These are phyloP conservation scores for Drosophila tropicalis DNA, from an alignment of 1,140 invertebrate genomes.

Conservation along the genomic window DNA sequence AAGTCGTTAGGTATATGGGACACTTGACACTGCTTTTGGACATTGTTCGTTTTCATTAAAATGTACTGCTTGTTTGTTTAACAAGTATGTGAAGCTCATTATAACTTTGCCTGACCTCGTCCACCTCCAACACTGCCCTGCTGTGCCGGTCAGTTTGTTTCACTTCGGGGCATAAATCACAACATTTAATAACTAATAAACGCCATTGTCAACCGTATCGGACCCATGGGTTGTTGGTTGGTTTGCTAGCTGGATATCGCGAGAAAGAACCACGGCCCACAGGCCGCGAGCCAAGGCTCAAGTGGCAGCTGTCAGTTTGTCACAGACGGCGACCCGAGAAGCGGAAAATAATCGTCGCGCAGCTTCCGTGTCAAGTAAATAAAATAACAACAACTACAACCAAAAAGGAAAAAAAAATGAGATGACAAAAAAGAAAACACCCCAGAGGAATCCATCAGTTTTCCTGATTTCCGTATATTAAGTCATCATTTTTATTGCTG, in stretches of 20 bases:
- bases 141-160: constrained; percentile 11
- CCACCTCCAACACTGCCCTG: not conserved
- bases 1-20: constrained; percentile 16
- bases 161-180: constrained; percentile 63
- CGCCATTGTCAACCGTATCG: constrained; percentile 39
- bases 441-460: constrained; percentile 77
- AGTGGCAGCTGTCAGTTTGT: constrained; percentile 75
- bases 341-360: constrained; percentile 62
- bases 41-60: constrained; percentile 41
- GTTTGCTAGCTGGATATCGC: constrained; percentile 9
- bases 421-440: constrained; percentile 47
- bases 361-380: constrained; percentile 50
- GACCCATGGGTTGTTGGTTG: constrained; percentile 29
- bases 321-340: constrained; percentile 43
- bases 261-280: not conserved
- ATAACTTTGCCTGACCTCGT: constrained; percentile 38
- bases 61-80: constrained; percentile 26
- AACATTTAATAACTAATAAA: constrained; percentile 78
- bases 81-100: constrained; percentile 51
- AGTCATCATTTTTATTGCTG: constrained; percentile 70
- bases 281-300: constrained; percentile 43
- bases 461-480: constrained; percentile 71
- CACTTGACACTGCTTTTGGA: constrained; percentile 32
- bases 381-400: not conserved
- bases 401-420: not conserved